Evolutionary conservation across 2,113 vertebrate genomes (phyloP).

Genomic region (Pterophyllum scalare): DNA sequence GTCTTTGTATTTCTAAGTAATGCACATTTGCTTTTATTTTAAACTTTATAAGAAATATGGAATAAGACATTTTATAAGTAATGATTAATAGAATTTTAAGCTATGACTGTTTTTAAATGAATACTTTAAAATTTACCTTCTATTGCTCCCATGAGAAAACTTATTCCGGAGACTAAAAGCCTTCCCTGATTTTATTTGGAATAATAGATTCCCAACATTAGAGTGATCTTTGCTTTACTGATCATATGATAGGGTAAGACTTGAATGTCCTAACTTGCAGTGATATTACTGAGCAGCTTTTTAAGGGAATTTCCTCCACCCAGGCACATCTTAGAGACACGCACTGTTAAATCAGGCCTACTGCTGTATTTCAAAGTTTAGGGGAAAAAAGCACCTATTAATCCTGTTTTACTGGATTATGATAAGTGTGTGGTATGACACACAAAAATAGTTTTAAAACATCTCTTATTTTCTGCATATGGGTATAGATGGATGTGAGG

Average conservation of each 20-base stretch:
- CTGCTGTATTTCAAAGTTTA: not conserved
- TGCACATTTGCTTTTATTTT: no score
- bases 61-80: not conserved
- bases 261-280: not conserved
- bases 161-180: not conserved
- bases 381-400: rapidly evolving
- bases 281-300: not conserved
- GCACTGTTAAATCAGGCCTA: not conserved
- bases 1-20: no score
- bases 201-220: not conserved
- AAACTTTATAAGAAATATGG: no score
- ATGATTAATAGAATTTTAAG: not conserved
- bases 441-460: no score
- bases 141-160: not conserved
- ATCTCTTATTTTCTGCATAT: no score
- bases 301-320: not conserved
- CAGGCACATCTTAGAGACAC: not conserved
- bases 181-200: not conserved
- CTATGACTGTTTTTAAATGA: not conserved
- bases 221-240: not conserved
- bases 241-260: not conserved
- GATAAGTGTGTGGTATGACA: no score
- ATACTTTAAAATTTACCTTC: not conserved
- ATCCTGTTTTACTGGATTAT: not conserved
- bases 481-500: no score